Conservation (phyloP, 2,888 invertebrate species). For the Drosophila subquinaria region DNA sequence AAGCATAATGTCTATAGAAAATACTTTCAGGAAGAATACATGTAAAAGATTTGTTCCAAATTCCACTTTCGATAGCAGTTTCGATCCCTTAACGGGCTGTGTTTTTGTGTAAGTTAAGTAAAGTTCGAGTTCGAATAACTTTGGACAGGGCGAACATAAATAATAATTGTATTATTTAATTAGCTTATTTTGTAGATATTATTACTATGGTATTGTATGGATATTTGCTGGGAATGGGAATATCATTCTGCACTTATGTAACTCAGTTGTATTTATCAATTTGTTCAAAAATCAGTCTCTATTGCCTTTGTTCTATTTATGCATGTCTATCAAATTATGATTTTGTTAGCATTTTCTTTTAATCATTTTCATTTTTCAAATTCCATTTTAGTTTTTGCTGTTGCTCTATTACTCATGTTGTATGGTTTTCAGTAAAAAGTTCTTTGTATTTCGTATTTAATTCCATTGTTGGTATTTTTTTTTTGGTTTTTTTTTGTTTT, state of each 20-base stretch:
- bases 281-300: slow-evolving; percentile 85
- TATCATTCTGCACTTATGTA: slow-evolving; percentile 29
- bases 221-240: slow-evolving; percentile 4
- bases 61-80: neutral
- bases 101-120: neutral
- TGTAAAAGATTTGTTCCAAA: neutral
- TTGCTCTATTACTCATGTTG: slow-evolving; percentile 46
- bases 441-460: slow-evolving; percentile 48
- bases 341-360: slow-evolving; percentile 30
- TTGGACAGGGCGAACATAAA: slow-evolving; percentile 15
- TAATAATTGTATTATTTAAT: neutral
- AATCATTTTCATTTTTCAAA: slow-evolving; percentile 39
- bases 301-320: slow-evolving; percentile 81
- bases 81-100: neutral
- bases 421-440: slow-evolving; percentile 57
- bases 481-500: slow-evolving; percentile 30
- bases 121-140: neutral
- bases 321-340: slow-evolving; percentile 37
- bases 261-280: slow-evolving; percentile 37
- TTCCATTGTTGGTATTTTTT: slow-evolving; percentile 36
- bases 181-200: neutral
- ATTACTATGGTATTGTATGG: slow-evolving; percentile 2
- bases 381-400: slow-evolving; percentile 42
- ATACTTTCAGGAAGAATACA: neutral
- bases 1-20: neutral